Evolutionary conservation across 37 sponge, comb jelly and placozoan genomes (phyloP), one percentile per base, ranked within the genome.

Genomic region (Sycon ciliatum): DNA sequence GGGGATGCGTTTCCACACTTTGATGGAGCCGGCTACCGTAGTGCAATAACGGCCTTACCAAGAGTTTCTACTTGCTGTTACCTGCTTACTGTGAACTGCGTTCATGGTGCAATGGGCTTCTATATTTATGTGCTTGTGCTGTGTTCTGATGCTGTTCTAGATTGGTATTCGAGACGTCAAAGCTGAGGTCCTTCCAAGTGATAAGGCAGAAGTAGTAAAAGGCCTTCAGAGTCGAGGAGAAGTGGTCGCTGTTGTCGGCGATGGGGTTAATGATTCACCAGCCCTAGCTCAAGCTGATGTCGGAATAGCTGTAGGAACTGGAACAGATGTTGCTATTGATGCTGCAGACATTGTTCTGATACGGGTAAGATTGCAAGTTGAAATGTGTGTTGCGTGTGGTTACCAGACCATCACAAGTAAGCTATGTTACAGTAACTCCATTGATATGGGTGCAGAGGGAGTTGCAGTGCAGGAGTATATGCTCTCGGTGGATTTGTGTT

Each of bases 181-280:
- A 9, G 63, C 63, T 60, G 22, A 26, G n/a, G 63, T 60, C 7
- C 63, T 60, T 60, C 63, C 63, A 27, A 22, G n/a, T 22, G 63
- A 60, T 7, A 60, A 60, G 16, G 63, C 63, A 11, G 26, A n/a
- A 9, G 29, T 9, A 18, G 30, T 60, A 9, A 60, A 60, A 26
- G 29, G 16, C 9, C 63, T 60, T n/a, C 63, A 60, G 16, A 9
- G 22, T 11, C 7, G 9, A 11, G 29, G 30, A 7, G 63, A 26
- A 9, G 22, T 60, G 26, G 63, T 60, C 9, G 63, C 63, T 9
- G 29, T 67, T 38, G 69, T 67, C 39, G 69, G 69, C 16, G 69
- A 67, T 38, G 69, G 69, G 7, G 4, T 39, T 49, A 67, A 60
- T 22, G 63, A 60, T 22, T 60, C 63, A 11, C 11, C 22, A 11